Evolutionary conservation across 2,888 invertebrate genomes (phyloP), one percentile per base, ranked within the genome.

Genomic region (Zaprionus bogoriensis): DNA sequence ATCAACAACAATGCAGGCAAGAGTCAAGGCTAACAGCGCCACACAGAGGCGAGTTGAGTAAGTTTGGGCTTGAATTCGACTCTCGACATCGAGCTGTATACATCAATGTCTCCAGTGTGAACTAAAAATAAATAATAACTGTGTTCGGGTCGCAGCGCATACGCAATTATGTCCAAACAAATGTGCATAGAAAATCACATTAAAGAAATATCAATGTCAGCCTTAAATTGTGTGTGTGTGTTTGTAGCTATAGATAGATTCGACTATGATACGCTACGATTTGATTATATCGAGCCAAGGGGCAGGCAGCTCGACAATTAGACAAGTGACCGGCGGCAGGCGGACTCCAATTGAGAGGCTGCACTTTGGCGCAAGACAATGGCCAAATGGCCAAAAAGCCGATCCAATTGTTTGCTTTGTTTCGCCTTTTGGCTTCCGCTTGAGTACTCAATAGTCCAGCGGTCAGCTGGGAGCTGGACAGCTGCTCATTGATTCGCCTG

Each of bases 81-180:
- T 61, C 76, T 52, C 45, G 59, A 36, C 46, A 47, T 69, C 27
- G 22, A 61, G 22, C 55, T 42, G 22, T 57, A 64, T 60, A 44
- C 62, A 67, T 63, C 58, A 72, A 59, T 48, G 62, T 46, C n/a
- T n/a, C 32, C 50, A 57, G 20, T 25, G 23, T 50, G 45, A 51
- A 66, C 78, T 82, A 67, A 67, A 83, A 83, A 76, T 77, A 86
- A 80, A 86, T 83, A 80, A 83, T 77, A 87, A 80, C 77, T 84
- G 82, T 83, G 68, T 44, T 53, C 61, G 27, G 12, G 45, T 67
- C 7, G 17, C 19, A n/a, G 63, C 67, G 62, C 78, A 84, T 20
- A 65, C 67, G 62, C 78, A 84, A 81, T 84, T 84, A 84, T 73
- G 58, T 52, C 55, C 60, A 60, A 65, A 66, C 50, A 42, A 42